These are phyloP conservation scores for human (Homo sapiens) DNA, from an alignment of 2,113 vertebrate genomes.

Conservation along the genomic window GRCh38 chr11:96959001-96959500, in stretches of 20 bases:
- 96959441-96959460: background rate
- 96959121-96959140: background rate
- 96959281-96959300: background rate
- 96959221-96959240: background rate
- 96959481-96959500: background rate
- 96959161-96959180: background rate
- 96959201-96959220: background rate
- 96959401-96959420: background rate
- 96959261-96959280: background rate
- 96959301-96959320: background rate
- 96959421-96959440: background rate
- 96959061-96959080: background rate
- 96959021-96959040: background rate
- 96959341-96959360: background rate
- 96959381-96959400: background rate
- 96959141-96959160: background rate
- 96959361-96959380: background rate
- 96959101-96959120: background rate
- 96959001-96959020: background rate
- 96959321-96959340: background rate
- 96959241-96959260: background rate
- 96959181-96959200: background rate
- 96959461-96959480: background rate
- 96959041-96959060: background rate
- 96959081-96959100: background rate